These are phyloP conservation scores for Cataglyphis livida DNA, from an alignment of 2,888 invertebrate genomes.

Conservation along the genomic window DNA sequence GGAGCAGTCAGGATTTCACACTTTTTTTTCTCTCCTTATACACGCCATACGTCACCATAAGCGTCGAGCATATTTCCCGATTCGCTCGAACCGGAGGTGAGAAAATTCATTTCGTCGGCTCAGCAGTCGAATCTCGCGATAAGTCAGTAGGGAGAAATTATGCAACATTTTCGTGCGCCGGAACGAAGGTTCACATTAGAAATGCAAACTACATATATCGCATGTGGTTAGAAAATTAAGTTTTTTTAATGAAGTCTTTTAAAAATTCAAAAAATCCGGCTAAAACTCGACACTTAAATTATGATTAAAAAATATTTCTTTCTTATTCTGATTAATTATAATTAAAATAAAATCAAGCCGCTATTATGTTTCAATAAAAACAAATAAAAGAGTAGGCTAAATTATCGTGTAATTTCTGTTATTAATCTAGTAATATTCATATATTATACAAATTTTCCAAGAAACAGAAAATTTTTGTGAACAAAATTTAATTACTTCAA, in stretches of 20 bases:
- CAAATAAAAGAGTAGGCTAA: background rate
- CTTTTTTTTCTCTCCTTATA: conserved; percentile 57
- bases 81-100: conserved; percentile 57
- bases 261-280: background rate
- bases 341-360: conserved; percentile 9
- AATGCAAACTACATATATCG: conserved; percentile 33
- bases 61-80: conserved; percentile 66
- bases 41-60: conserved; percentile 65
- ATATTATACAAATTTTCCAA: background rate
- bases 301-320: background rate
- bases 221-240: conserved; percentile 27
- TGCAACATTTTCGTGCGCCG: conserved; percentile 37
- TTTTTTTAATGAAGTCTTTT: conserved; percentile 31
- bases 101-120: conserved; percentile 66
- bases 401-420: background rate
- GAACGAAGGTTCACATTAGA: conserved; percentile 38
- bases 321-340: background rate
- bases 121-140: conserved; percentile 15
- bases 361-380: background rate
- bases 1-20: conserved; percentile 49
- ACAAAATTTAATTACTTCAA: background rate
- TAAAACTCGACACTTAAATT: background rate
- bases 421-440: background rate
- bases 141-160: conserved; percentile 55
- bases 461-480: background rate